Conservation (phyloP, 1,140 invertebrate genomes). For the Drosophila saltans region DNA sequence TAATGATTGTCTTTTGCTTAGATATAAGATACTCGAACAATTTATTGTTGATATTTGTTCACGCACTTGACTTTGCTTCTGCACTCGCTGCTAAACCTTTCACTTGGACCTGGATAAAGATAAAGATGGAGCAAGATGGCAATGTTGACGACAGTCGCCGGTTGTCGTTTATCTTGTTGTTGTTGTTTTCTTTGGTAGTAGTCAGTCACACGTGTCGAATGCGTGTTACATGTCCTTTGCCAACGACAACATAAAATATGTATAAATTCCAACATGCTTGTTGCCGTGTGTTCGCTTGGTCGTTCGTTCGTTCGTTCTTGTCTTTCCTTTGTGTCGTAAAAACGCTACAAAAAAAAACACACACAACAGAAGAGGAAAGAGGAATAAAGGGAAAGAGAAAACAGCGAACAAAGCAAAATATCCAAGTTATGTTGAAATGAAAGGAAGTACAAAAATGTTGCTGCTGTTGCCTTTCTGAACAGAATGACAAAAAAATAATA, state of each 20-base stretch:
- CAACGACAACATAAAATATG: constrained; percentile 74
- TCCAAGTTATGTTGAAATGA: constrained; percentile 23
- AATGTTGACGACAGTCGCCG: constrained; percentile 16
- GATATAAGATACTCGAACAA: constrained; percentile 47
- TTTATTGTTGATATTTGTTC: constrained; percentile 73
- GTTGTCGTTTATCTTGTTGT: constrained; percentile 13
- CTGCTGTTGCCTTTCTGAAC: constrained; percentile 23
- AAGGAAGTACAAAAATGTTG: constrained; percentile 64
- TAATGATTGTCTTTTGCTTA: constrained; percentile 4
- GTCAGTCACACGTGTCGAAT: constrained; percentile 65
- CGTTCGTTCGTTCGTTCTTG: neutral
- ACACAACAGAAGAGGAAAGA: neutral
- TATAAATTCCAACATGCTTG: constrained; percentile 75
- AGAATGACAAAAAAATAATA: constrained; percentile 60
- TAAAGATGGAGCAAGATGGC: neutral
- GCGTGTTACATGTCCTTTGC: constrained; percentile 66
- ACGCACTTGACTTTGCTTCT: constrained; percentile 63
- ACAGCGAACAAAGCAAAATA: constrained; percentile 26
- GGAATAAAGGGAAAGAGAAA: neutral
- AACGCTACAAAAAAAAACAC: constrained; percentile 40
- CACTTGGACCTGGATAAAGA: constrained; percentile 17
- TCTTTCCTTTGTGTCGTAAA: constrained; percentile 54
- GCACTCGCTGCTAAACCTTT: constrained; percentile 41
- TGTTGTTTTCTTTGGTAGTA: neutral
- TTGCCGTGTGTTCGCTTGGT: constrained; percentile 28